Evolutionary conservation across 2,888 invertebrate species (phyloP).

Genomic region (Scrobipalpa atriplicella): DNA sequence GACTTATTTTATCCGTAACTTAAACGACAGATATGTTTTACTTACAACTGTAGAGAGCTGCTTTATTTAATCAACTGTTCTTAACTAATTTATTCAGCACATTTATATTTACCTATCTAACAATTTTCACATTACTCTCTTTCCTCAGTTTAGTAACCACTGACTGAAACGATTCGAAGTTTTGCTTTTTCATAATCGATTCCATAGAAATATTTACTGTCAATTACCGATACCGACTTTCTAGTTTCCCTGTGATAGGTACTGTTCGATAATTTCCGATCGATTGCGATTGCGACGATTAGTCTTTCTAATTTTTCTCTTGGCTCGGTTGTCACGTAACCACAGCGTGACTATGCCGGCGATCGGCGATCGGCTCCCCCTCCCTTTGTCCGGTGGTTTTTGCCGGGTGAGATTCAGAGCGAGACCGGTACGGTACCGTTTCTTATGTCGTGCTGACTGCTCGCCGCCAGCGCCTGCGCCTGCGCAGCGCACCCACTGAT

Average conservation of each 20-base stretch:
- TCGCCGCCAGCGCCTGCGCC: constrained; percentile 31
- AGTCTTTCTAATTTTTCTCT: constrained; percentile 19
- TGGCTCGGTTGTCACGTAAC: constrained; percentile 21
- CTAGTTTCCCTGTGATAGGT: not conserved
- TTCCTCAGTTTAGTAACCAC: not conserved
- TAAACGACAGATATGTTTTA: too few species aligned
- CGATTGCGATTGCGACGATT: constrained; percentile 4
- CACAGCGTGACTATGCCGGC: constrained; percentile 36
- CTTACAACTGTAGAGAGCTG: too few species aligned
- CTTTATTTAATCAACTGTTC: too few species aligned
- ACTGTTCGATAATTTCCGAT: not conserved
- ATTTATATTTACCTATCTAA: too few species aligned
- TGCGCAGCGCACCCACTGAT: constrained; percentile 51
- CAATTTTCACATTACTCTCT: too few species aligned
- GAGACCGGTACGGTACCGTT: constrained; percentile 69
- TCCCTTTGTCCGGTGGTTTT: constrained; percentile 49
- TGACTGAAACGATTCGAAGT: not conserved
- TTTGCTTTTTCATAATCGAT: not conserved
- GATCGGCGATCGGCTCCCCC: constrained; percentile 49
- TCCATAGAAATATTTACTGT: not conserved
- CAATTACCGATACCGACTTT: not conserved
- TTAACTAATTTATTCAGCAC: too few species aligned
- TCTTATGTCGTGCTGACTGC: constrained; percentile 51
- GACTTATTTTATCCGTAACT: not conserved
- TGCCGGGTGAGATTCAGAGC: constrained; percentile 64